Percentiles rank a stretch among this genome's conserved stretches.
phyloP scores from a whole-genome alignment of 2,888 invertebrate species.

The Lissocephala sabroskyi region DNA sequence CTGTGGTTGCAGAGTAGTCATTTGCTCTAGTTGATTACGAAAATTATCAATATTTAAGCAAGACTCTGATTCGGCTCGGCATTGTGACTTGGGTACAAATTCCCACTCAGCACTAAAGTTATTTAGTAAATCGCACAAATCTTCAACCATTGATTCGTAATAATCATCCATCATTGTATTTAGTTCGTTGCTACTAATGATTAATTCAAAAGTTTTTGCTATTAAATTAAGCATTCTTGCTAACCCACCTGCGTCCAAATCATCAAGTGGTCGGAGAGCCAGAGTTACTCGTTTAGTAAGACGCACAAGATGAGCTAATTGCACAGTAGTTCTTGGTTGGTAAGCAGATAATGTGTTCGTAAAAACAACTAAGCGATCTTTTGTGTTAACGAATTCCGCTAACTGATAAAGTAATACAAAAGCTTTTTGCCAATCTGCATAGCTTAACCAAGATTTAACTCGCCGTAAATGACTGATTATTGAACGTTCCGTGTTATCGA shows the following conservation, averaged over 20 bases:
- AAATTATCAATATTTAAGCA: constrained; percentile 31
- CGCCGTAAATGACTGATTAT: constrained; percentile 11
- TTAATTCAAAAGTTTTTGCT: constrained; percentile 17
- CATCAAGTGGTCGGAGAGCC: constrained; percentile 20
- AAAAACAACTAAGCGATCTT: constrained; percentile 17
- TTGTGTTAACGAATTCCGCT: constrained; percentile 12
- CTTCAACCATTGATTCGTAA: constrained; percentile 18
- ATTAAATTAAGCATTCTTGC: constrained; percentile 25
- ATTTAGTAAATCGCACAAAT: constrained; percentile 25
- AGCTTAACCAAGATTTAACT: constrained; percentile 16
- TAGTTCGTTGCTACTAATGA: constrained; percentile 18
- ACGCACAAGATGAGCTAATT: constrained; percentile 23
- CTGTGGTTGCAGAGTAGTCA: constrained; percentile 21
- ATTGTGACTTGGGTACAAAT: constrained; percentile 32
- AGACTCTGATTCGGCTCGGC: constrained; percentile 30
- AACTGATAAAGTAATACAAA: constrained; percentile 20
- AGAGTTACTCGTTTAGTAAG: constrained; percentile 13
- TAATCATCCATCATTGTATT: constrained; percentile 21
- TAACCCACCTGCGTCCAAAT: constrained; percentile 23
- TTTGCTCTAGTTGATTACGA: constrained; percentile 23
- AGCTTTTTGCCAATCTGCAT: constrained; percentile 27
- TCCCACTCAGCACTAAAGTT: constrained; percentile 31
- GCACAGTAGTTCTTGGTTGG: constrained; percentile 22
- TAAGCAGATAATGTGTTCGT: constrained; percentile 17
- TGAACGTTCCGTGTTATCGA: constrained; percentile 9